Conservation (phyloP, 2,888 invertebrate species). For the Platerodrilus igneus region DNA sequence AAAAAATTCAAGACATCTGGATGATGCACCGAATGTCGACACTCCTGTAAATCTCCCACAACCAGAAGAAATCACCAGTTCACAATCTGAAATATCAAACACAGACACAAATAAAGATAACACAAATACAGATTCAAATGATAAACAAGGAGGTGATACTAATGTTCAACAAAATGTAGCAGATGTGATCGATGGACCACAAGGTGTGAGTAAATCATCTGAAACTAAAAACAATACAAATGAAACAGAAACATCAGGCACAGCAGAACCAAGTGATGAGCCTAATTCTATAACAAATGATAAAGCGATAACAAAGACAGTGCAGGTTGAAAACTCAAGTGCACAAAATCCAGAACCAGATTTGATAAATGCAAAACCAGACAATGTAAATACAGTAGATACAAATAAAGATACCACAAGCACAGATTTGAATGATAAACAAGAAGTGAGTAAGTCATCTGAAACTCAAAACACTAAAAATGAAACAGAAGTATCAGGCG, state of each 20-base stretch:
- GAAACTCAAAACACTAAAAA: background rate
- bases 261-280: background rate
- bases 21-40: background rate
- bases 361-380: too few species aligned
- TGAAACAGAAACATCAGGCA: conserved; percentile 1
- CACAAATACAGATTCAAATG: background rate
- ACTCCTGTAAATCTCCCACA: background rate
- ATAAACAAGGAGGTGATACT: background rate
- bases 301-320: too few species aligned
- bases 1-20: too few species aligned
- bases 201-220: conserved; percentile 16
- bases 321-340: too few species aligned
- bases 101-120: background rate
- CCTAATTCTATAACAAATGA: too few species aligned
- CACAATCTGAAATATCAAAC: background rate
- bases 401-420: too few species aligned
- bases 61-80: background rate
- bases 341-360: conserved; percentile 5
- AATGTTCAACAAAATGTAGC: conserved; percentile 1
- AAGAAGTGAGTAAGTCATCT: too few species aligned
- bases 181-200: conserved; percentile 9
- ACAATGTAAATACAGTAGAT: too few species aligned
- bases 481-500: conserved; percentile 1
- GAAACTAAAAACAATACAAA: background rate
- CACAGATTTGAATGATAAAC: too few species aligned